Percentiles rank a stretch among this genome's conserved stretches.
Conservation (phyloP, 2,113 vertebrate species). For the Henicopernis longicauda region DNA sequence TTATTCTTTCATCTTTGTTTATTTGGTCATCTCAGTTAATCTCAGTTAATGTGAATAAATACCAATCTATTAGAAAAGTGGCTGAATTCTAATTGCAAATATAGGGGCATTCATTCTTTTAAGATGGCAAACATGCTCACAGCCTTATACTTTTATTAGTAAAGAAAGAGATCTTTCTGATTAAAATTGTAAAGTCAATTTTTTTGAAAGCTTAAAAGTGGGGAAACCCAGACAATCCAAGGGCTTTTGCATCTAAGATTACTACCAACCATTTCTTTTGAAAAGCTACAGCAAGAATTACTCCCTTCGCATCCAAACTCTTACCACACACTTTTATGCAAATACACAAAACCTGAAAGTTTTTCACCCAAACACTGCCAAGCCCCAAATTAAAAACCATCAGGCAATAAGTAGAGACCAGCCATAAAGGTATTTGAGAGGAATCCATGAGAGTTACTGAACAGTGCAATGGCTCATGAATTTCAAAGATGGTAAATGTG, state of each 20-base stretch:
- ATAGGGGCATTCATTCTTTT: neutral
- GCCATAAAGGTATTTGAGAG: neutral
- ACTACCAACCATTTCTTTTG: neutral
- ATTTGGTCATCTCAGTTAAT: neutral
- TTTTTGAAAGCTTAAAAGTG: neutral
- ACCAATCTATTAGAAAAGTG: neutral
- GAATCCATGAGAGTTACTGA: neutral
- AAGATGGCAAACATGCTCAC: neutral
- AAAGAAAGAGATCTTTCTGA: neutral
- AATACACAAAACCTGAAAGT: neutral
- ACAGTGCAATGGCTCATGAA: neutral
- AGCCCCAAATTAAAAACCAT: neutral
- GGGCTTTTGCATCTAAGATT: neutral
- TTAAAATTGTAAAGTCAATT: neutral
- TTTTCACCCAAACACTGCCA: neutral
- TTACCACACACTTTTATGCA: neutral
- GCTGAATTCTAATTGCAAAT: neutral
- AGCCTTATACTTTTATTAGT: neutral
- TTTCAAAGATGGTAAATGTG: neutral
- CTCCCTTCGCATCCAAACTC: neutral
- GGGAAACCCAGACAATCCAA: neutral
- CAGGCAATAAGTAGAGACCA: neutral
- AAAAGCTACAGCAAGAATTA: neutral
- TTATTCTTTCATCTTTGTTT: neutral
- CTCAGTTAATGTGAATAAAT: neutral